phyloP scores from a whole-genome alignment of 1,140 invertebrate genomes.

The Bicyclus anynana region DNA sequence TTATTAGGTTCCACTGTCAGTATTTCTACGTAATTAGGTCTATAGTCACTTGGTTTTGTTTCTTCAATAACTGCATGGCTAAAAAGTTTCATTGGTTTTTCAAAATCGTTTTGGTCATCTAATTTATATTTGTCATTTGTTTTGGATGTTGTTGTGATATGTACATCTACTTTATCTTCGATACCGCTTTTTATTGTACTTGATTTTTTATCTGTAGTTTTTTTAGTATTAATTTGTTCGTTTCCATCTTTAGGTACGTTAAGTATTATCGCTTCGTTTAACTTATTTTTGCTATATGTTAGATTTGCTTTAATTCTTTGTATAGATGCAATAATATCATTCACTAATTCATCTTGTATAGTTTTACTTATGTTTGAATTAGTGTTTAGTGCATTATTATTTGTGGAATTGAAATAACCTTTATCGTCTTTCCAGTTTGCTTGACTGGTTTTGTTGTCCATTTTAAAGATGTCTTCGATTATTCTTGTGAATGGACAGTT shows the following conservation, averaged over 20 bases:
- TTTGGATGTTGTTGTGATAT: slow-evolving; percentile 6
- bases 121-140: slow-evolving; percentile 23
- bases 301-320: slow-evolving; percentile 66
- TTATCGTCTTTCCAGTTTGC: slow-evolving; percentile 37
- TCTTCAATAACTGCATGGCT: slow-evolving; percentile 25
- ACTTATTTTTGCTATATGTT: slow-evolving; percentile 29
- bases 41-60: not conserved
- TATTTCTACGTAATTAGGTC: slow-evolving; percentile 55
- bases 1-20: slow-evolving; percentile 64
- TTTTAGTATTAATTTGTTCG: not conserved
- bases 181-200: slow-evolving; percentile 55
- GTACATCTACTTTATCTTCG: slow-evolving; percentile 50
- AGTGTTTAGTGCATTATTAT: slow-evolving; percentile 37
- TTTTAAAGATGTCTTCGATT: slow-evolving; percentile 66
- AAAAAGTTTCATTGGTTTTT: slow-evolving; percentile 22
- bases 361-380: slow-evolving; percentile 37
- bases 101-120: slow-evolving; percentile 24
- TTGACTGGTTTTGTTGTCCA: slow-evolving; percentile 44
- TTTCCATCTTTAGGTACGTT: slow-evolving; percentile 31
- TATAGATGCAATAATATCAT: slow-evolving; percentile 66
- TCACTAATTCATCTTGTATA: slow-evolving; percentile 59
- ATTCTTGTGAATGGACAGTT: slow-evolving; percentile 65
- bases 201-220: slow-evolving; percentile 24
- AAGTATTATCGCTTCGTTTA: slow-evolving; percentile 63
- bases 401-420: slow-evolving; percentile 46